A percentile compares a stretch with the other conserved stretches of the same genome.
These are phyloP conservation scores for Pygoscelis adeliae DNA, from an alignment of 2,113 vertebrate species.

Conservation along the genomic window DNA sequence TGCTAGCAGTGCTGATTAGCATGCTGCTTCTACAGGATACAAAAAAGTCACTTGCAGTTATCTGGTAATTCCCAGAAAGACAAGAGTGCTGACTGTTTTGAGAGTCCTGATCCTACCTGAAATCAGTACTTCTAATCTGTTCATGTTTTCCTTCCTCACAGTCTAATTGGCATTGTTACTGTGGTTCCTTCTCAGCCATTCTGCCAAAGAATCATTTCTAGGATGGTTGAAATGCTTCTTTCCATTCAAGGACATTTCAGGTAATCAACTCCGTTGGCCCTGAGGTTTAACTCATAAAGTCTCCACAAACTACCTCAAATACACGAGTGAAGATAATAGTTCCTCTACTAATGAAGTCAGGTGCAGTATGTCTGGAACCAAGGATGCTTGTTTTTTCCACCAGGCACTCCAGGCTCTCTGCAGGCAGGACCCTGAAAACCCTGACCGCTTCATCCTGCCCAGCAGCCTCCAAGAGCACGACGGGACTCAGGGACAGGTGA, in stretches of 20 bases:
- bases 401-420: not conserved
- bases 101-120: not conserved
- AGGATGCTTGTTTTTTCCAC: not conserved
- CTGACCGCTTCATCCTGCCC: not conserved
- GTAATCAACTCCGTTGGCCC: not conserved
- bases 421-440: not conserved
- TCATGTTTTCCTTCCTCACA: not conserved
- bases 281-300: not conserved
- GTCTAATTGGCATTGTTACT: not conserved
- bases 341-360: not conserved
- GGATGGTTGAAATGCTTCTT: not conserved
- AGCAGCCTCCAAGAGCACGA: not conserved
- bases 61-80: not conserved
- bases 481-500: not conserved
- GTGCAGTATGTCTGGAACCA: not conserved
- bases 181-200: not conserved
- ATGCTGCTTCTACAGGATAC: not conserved
- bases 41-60: not conserved
- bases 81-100: not conserved
- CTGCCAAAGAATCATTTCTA: not conserved
- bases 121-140: not conserved
- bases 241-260: not conserved
- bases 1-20: not conserved
- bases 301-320: not conserved
- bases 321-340: not conserved